These are phyloP conservation scores for Crepidodera aurea DNA, from an alignment of 2,888 invertebrate genomes.

Conservation along the genomic window DNA sequence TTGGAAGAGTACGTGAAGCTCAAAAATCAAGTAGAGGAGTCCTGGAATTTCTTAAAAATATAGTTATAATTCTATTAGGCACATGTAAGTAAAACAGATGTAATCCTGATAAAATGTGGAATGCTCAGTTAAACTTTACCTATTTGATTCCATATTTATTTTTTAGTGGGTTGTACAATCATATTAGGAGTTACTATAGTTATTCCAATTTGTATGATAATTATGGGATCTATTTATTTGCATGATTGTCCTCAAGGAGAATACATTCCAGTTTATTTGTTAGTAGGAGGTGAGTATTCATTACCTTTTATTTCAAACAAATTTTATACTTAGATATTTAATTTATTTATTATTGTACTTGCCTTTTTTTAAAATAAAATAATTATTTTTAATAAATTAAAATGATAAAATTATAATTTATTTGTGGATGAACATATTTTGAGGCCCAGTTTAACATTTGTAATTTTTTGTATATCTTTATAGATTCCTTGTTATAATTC, in stretches of 20 bases:
- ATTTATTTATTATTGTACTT: too few species aligned
- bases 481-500: too few species aligned
- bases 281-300: conserved; percentile 67
- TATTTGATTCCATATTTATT: too few species aligned
- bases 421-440: too few species aligned
- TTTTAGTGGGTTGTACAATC: conserved; percentile 71
- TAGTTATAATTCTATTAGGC: conserved; percentile 67
- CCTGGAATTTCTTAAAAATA: conserved; percentile 69
- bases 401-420: too few species aligned
- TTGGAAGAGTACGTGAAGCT: conserved; percentile 70
- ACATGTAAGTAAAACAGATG: conserved; percentile 71
- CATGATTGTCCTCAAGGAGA: conserved; percentile 72
- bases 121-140: too few species aligned
- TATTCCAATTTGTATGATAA: conserved; percentile 74
- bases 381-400: too few species aligned
- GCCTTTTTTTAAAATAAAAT: too few species aligned
- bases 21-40: conserved; percentile 68
- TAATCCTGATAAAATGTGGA: too few species aligned
- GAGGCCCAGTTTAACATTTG: too few species aligned
- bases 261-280: conserved; percentile 74
- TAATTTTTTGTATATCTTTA: too few species aligned
- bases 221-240: conserved; percentile 70
- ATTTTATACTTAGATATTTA: too few species aligned
- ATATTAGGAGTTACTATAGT: conserved; percentile 70
- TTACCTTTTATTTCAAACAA: neutral